Evolutionary conservation across 2,113 vertebrate species (phyloP), one percentile per base, ranked within the genome.

Genomic region (Stegostoma tigrinum): DNA sequence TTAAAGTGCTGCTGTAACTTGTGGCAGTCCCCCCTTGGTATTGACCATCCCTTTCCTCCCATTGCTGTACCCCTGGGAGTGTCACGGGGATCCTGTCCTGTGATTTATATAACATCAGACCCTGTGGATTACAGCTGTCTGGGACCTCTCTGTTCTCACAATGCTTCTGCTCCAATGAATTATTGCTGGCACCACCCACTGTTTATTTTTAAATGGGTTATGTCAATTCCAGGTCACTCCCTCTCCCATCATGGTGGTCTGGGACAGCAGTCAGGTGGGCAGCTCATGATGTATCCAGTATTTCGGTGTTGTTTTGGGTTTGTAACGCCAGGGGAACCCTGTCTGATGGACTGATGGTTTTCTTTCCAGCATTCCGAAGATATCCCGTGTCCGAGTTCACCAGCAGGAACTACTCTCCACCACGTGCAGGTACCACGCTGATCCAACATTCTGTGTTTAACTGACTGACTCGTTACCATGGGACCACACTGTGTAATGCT

Each of bases 251-350:
- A 97, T 97, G 97, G 97, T 97, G 98, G 98, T 61, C 55, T 12
- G 97, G 97, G 96, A 96, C 97, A 97, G 87, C 96, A 96, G 83
- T 97, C 98, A 98, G 98, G 98, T 98, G 98, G 86, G 97, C 95
- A 5, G 45, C 23, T 23, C 14, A 2, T 68, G 1, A 24, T 27
- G 3, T 70, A 10, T 0, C 61, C 0, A 8, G 8, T 17, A 17
- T 19, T 1, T 8, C 42, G 27, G 45, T 52, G 38, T 42, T 10
- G 45, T 38, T 68, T 66, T 24, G 0, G 19, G 23, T 67, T 27
- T 45, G 3, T 38, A 21, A 19, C 4, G 70, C 8, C 7, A 30
- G 4, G 34, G 67, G 48, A 45, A 17, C 34, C 24, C 94, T 2
- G 94, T 48, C 42, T 95, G 27, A 95, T 42, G 15, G 42, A 34